These are phyloP conservation scores for Cryptocheilus praepositus DNA, from an alignment of 2,888 invertebrate genomes.

Conservation along the genomic window DNA sequence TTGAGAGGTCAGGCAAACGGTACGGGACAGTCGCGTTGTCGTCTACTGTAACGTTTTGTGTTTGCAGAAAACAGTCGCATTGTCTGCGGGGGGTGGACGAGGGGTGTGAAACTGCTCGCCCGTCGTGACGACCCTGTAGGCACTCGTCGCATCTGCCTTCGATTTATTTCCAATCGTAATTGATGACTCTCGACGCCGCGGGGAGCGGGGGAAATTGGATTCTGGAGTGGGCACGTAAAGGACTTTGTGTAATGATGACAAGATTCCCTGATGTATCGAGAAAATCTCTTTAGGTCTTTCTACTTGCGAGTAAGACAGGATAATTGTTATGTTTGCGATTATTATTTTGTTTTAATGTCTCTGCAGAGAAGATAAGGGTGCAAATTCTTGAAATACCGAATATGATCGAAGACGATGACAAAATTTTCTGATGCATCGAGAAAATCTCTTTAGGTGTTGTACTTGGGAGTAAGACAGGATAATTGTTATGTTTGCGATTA, in stretches of 20 bases:
- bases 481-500: no score
- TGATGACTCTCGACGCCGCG: conserved; percentile 64
- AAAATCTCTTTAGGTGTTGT: no score
- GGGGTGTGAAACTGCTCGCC: conserved; percentile 49
- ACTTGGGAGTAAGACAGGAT: no score
- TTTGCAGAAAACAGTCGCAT: conserved; percentile 59
- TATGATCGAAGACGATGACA: no score
- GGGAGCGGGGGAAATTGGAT: conserved; percentile 35
- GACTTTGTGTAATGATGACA: conserved; percentile 48
- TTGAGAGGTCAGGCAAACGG: conserved; percentile 5
- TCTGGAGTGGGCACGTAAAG: conserved; percentile 57
- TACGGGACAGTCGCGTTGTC: conserved; percentile 26
- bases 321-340: no score
- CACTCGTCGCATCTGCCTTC: conserved; percentile 71
- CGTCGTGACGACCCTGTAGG: conserved; percentile 57
- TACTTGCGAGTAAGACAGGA: no score
- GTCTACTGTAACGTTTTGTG: conserved; percentile 53
- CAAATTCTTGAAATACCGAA: no score
- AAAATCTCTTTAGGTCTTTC: no score
- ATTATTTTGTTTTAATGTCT: no score
- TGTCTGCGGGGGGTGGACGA: conserved; percentile 44
- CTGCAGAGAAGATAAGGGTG: no score
- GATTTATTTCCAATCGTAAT: conserved; percentile 72
- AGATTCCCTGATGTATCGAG: not conserved
- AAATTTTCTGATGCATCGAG: no score